Evolutionary conservation across 1,140 invertebrate species (phyloP).

Genomic region (Argopecten irradians): DNA sequence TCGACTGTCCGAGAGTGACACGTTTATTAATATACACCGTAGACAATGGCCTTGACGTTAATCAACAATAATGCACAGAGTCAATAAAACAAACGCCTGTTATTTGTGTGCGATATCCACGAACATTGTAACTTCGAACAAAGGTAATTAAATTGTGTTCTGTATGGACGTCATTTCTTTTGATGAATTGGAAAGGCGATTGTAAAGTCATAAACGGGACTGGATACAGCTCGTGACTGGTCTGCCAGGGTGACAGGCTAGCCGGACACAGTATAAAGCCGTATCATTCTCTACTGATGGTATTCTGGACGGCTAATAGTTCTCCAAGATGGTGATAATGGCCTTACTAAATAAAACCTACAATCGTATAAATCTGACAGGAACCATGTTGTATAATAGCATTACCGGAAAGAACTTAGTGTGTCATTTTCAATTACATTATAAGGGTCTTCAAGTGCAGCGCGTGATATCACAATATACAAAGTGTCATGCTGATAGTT

Average conservation of each 20-base stretch:
- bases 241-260: not conserved
- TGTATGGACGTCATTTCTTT: not conserved
- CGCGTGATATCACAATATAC: not conserved
- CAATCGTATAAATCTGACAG: not conserved
- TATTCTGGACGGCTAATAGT: not conserved
- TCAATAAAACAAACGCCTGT: not conserved
- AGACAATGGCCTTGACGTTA: not conserved
- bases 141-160: not conserved
- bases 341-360: slow-evolving; percentile 7
- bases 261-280: not conserved
- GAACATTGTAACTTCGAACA: not conserved
- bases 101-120: not conserved
- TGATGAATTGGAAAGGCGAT: not conserved
- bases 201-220: not conserved
- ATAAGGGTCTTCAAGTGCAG: not conserved
- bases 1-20: no score
- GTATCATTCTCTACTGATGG: not conserved
- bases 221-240: not conserved
- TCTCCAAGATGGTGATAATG: not conserved
- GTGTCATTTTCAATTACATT: not conserved
- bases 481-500: not conserved
- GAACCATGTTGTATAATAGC: not conserved
- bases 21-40: no score
- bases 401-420: slow-evolving; percentile 5
- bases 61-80: not conserved